These are phyloP conservation scores for Catocala nupta DNA, from an alignment of 2,888 invertebrate genomes.

Conservation along the genomic window DNA sequence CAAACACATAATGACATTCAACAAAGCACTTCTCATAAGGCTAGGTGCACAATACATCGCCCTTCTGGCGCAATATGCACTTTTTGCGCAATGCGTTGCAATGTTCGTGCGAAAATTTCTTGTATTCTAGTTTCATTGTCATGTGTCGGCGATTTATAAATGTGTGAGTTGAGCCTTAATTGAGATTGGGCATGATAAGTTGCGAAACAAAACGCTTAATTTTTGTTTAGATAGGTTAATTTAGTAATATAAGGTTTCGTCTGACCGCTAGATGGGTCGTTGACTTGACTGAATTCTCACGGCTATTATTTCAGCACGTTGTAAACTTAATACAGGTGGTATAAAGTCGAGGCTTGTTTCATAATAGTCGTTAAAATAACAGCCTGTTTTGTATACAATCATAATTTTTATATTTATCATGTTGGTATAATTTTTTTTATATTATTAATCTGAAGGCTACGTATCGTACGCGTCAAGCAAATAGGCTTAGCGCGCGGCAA, in stretches of 20 bases:
- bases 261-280: constrained; percentile 47
- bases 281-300: constrained; percentile 44
- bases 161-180: constrained; percentile 61
- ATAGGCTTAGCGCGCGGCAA: no score
- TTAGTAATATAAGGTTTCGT: constrained; percentile 29
- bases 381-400: no score
- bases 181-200: constrained; percentile 70
- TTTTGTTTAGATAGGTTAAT: constrained; percentile 41
- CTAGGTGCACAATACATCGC: constrained; percentile 61
- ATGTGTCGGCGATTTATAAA: constrained; percentile 64
- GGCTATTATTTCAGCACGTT: constrained; percentile 28
- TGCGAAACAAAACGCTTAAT: constrained; percentile 63
- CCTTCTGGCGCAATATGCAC: constrained; percentile 72
- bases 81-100: constrained; percentile 72
- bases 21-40: constrained; percentile 58
- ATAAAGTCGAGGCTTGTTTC: constrained; percentile 17
- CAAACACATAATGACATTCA: constrained; percentile 40
- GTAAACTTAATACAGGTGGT: constrained; percentile 10
- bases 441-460: no score
- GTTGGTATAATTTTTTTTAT: no score
- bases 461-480: no score
- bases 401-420: no score
- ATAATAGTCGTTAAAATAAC: not conserved
- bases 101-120: constrained; percentile 78
- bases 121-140: constrained; percentile 78